Conservation (phyloP, 92 coral and sea anemone genomes). For the Parazoanthus atlanticus region DNA sequence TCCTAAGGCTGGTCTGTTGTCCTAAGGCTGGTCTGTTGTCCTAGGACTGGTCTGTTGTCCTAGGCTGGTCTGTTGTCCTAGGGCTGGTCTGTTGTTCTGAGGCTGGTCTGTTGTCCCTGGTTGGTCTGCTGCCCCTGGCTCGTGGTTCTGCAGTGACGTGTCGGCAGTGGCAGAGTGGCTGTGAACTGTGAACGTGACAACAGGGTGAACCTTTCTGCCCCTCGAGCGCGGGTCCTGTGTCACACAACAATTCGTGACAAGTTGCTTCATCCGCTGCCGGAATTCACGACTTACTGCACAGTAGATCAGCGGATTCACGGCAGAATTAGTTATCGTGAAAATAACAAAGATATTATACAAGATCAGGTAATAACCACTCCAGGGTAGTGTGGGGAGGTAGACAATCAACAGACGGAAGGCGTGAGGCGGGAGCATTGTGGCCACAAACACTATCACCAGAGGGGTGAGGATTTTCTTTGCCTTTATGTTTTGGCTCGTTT, state of each 20-base stretch:
- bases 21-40: too few relatives aligned
- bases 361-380: slow-evolving; percentile 5
- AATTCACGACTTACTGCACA: slow-evolving; percentile 14
- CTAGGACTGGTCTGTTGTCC: too few relatives aligned
- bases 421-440: slow-evolving; percentile 14
- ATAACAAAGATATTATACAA: slow-evolving; percentile 12
- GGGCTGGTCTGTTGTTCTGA: too few relatives aligned
- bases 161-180: not conserved
- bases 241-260: not conserved
- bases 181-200: not conserved
- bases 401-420: not conserved
- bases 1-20: too few relatives aligned
- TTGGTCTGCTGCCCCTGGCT: not conserved
- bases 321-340: slow-evolving; percentile 1
- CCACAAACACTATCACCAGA: slow-evolving; percentile 11
- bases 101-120: not conserved
- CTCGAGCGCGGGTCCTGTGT: not conserved
- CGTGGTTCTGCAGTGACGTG: not conserved
- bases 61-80: too few relatives aligned
- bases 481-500: slow-evolving; percentile 15
- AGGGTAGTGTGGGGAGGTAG: slow-evolving; percentile 9
- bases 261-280: slow-evolving; percentile 1
- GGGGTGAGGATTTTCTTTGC: slow-evolving; percentile 33
- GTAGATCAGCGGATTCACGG: slow-evolving; percentile 16
- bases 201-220: not conserved